phyloP scores from a whole-genome alignment of 2,797 vertebrate species.

The Falco novaeseelandiae region DNA sequence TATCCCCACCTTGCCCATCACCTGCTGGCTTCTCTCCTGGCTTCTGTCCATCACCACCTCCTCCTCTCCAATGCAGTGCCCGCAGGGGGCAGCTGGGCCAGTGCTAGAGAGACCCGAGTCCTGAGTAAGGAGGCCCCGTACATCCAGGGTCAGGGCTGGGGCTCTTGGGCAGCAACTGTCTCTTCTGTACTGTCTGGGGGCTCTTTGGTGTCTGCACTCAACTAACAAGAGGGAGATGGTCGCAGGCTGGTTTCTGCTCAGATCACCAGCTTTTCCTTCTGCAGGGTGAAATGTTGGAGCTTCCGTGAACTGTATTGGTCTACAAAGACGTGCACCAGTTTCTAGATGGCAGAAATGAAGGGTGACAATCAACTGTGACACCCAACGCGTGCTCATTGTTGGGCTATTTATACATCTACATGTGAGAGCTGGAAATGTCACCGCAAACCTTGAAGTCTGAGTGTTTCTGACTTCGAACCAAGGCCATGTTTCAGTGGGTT shows the following conservation, averaged over 20 bases:
- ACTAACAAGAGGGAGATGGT: background rate
- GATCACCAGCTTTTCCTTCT: background rate
- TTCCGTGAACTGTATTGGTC: background rate
- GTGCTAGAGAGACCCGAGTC: background rate
- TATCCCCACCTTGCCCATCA: too few species aligned
- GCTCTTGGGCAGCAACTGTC: background rate
- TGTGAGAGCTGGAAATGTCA: background rate
- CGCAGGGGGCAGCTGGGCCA: too few species aligned
- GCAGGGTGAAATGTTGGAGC: background rate
- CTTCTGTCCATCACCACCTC: background rate
- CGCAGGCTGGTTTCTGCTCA: background rate
- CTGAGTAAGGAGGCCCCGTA: accelerated
- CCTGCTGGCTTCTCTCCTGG: background rate
- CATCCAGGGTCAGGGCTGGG: background rate
- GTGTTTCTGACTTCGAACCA: background rate
- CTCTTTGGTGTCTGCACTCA: background rate
- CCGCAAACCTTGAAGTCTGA: background rate
- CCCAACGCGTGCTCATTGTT: background rate
- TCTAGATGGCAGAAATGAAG: background rate
- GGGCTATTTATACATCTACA: background rate
- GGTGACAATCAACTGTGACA: background rate
- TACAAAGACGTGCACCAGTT: background rate
- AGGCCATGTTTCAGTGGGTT: background rate
- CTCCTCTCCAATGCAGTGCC: background rate
- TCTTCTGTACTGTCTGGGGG: background rate